Conservation (phyloP, 2,888 invertebrate species). For the Fabriciana adippe region DNA sequence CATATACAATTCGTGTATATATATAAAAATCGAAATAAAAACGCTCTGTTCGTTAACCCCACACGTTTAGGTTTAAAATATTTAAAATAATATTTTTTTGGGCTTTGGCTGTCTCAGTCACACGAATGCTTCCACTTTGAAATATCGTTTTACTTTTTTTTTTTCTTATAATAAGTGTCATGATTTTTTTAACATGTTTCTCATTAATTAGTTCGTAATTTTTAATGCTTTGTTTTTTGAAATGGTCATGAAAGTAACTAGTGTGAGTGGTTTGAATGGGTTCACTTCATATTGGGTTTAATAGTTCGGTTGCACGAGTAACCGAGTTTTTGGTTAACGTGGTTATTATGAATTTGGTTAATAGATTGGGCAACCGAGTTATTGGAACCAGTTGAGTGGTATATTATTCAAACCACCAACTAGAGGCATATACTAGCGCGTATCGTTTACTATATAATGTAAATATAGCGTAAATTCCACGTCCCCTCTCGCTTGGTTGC, state of each 20-base stretch:
- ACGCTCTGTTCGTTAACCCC: slow-evolving; percentile 7
- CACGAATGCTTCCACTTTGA: slow-evolving; percentile 73
- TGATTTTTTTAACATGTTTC: slow-evolving; percentile 65
- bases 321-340: background rate
- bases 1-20: background rate
- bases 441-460: slow-evolving; percentile 51
- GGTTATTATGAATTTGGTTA: slow-evolving; percentile 1
- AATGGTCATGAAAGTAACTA: slow-evolving; percentile 34
- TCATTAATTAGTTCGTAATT: slow-evolving; percentile 73
- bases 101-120: slow-evolving; percentile 64
- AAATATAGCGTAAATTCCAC: slow-evolving; percentile 49
- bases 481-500: slow-evolving; percentile 50
- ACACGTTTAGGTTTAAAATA: slow-evolving; percentile 7
- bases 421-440: slow-evolving; percentile 24
- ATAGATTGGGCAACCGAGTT: background rate
- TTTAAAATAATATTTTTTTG: slow-evolving; percentile 33
- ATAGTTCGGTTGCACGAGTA: background rate
- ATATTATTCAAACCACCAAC: background rate
- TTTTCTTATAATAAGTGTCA: slow-evolving; percentile 59
- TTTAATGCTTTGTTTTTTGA: slow-evolving; percentile 61
- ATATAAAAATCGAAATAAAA: background rate
- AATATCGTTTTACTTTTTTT: slow-evolving; percentile 48
- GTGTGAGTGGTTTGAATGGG: background rate
- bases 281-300: background rate
- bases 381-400: background rate